A percentile compares a stretch with the other conserved stretches of the same genome.
Evolutionary conservation across 1,140 invertebrate genomes (phyloP).

Genomic region (Neodiprion pinetum): DNA sequence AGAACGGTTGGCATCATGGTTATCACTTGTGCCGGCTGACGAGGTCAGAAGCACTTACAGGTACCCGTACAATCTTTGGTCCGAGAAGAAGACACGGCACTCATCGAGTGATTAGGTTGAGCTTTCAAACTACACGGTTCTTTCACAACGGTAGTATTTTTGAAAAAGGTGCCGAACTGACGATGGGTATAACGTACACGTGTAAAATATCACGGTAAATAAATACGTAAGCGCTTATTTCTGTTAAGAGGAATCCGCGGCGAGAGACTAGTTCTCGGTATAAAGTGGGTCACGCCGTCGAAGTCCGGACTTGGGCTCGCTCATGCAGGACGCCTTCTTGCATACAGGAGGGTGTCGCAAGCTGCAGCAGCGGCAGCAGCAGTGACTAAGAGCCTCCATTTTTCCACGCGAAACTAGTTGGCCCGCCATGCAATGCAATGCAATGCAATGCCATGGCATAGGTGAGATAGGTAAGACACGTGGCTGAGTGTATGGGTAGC

Average conservation of each 20-base stretch:
- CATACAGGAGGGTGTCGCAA: conserved; percentile 33
- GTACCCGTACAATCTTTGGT: too few species aligned
- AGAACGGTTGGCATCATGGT: too few species aligned
- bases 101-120: too few species aligned
- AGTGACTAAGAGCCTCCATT: conserved; percentile 54
- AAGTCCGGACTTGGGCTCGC: conserved; percentile 40
- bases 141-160: too few species aligned
- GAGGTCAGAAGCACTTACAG: too few species aligned
- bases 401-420: conserved; percentile 53
- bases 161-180: too few species aligned
- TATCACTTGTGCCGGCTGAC: too few species aligned
- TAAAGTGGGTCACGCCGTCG: conserved; percentile 46
- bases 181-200: too few species aligned
- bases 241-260: neutral
- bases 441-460: neutral
- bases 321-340: conserved; percentile 42
- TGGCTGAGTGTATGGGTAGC: neutral
- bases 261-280: conserved; percentile 8
- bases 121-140: too few species aligned
- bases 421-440: conserved; percentile 13
- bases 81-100: too few species aligned
- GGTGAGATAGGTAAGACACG: conserved; percentile 2
- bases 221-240: too few species aligned
- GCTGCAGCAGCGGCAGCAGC: conserved; percentile 22
- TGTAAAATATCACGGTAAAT: too few species aligned